Base-by-base conservation (phyloP, 2,113 vertebrate species). In the Pelmatolapia mariae region DNA sequence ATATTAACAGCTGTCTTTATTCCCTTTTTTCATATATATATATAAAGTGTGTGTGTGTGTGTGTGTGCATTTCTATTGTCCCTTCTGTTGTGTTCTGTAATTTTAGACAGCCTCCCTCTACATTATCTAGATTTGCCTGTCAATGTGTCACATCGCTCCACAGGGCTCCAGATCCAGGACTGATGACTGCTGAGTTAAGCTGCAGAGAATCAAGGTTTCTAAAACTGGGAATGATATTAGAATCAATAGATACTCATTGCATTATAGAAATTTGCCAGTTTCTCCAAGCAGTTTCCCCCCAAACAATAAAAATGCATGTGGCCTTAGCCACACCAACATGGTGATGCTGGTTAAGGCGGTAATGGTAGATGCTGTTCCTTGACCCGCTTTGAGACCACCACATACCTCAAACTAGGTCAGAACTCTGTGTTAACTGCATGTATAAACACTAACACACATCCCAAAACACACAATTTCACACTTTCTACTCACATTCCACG, bases 141-240 rank as follows among this genome's bases (percentile, higher is more conserved):
- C 89, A 90, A 78, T 47, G 50, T 83, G 90, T 91, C 91, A 82
- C 82, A 85, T 81, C 24, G 29, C n/a, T 84, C 10, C 36, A 73
- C 54, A 68, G 36, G 56, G 76, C 85, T 84, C 59, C 78, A 78
- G 52, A 89, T 73, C 10, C 63, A 19, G 18, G 15, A 54, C 79
- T 85, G 66, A 63, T 50, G 76, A 31, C 63, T 76, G 22, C 16
- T 53, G 19, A 80, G 50, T 36, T 52, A 12, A 57, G 54, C 5
- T 80, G 45, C 40, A 53, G 15, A 33, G 7, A 53, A 45, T 81
- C 12, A 15, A 54, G 22, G 26, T 80, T 63, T 80, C 59, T 13
- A 81, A 47, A 56, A 10, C 40, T 86, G n/a, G 86, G 29, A 85
- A 76, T 71, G 45, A 80, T 6, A 15, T 15, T 88, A 15, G 16